Evolutionary conservation across 2,888 invertebrate species (phyloP).

Genomic region (Nomada hirtipes): DNA sequence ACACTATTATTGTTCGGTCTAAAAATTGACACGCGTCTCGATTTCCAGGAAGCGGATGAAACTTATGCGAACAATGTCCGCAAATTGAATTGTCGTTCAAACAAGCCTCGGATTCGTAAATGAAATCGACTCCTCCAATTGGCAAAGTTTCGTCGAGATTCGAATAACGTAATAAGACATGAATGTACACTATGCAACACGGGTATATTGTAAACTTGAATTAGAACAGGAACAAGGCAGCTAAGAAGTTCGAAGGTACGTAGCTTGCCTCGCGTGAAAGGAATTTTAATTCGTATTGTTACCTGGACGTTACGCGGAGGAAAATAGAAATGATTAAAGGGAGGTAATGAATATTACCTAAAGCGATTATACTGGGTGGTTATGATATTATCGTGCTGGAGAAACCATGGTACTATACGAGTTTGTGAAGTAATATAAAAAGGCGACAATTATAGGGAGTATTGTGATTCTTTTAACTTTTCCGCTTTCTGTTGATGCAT

Average conservation of each 20-base stretch:
- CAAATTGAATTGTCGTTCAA: not conserved
- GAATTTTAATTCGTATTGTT: slow-evolving; percentile 38
- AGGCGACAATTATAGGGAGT: not conserved
- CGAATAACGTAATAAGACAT: slow-evolving; percentile 55
- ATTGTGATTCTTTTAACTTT: not conserved
- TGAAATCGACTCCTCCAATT: slow-evolving; percentile 15
- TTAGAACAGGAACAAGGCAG: slow-evolving; percentile 30
- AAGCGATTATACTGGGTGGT: not conserved
- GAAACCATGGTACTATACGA: not conserved
- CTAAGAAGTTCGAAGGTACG: slow-evolving; percentile 14
- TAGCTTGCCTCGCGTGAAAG: slow-evolving; percentile 16
- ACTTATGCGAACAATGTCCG: too few relatives aligned
- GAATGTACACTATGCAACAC: slow-evolving; percentile 37
- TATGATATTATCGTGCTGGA: not conserved
- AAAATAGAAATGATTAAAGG: slow-evolving; percentile 2
- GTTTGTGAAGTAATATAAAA: not conserved
- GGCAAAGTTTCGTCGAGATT: slow-evolving; percentile 64
- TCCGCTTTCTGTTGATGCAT: not conserved
- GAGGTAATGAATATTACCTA: not conserved
- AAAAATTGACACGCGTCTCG: not conserved
- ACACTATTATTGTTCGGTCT: not conserved
- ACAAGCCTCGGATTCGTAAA: slow-evolving; percentile 43
- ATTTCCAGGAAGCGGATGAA: not conserved
- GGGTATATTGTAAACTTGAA: slow-evolving; percentile 50
- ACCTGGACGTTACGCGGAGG: not conserved